Evolutionary conservation across 2,113 vertebrate genomes (phyloP).

Genomic region (Sorex araneus): DNA sequence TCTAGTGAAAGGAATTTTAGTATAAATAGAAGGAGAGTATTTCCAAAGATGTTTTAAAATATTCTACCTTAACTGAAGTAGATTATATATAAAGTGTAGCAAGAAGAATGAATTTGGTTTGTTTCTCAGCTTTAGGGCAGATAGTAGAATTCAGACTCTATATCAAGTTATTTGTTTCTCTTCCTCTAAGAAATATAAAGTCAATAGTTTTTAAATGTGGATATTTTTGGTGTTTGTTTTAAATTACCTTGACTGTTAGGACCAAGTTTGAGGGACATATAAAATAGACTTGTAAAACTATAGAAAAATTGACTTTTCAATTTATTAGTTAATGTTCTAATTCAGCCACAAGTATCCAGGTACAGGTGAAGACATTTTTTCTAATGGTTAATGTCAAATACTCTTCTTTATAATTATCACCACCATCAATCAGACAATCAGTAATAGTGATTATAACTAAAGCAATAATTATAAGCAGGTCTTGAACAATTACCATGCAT

Average conservation of each 20-base stretch:
- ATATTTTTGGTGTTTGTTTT: neutral
- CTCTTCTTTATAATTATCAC: too few relatives aligned
- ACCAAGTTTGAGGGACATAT: neutral
- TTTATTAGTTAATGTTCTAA: conserved; percentile 22
- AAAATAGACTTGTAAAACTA: neutral
- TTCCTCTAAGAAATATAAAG: conserved; percentile 32
- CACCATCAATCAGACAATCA: neutral
- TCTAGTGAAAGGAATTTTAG: conserved; percentile 24
- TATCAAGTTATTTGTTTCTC: conserved; percentile 27
- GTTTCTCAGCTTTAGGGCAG: conserved; percentile 40
- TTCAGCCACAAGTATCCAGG: neutral
- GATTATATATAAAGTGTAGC: neutral
- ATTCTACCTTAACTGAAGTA: conserved; percentile 38
- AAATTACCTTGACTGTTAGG: neutral
- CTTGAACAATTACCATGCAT: neutral
- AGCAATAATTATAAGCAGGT: neutral
- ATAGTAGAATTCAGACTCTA: conserved; percentile 23
- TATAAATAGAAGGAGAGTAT: conserved; percentile 31
- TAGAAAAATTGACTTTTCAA: conserved; percentile 13
- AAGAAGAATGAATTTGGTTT: conserved; percentile 44
- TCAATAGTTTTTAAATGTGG: conserved; percentile 51
- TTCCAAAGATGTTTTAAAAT: conserved; percentile 58
- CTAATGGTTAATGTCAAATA: neutral
- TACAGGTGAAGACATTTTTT: neutral
- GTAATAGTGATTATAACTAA: neutral